These are phyloP conservation scores for Caprella mutica DNA, from an alignment of 2,888 invertebrate genomes.

Conservation along the genomic window DNA sequence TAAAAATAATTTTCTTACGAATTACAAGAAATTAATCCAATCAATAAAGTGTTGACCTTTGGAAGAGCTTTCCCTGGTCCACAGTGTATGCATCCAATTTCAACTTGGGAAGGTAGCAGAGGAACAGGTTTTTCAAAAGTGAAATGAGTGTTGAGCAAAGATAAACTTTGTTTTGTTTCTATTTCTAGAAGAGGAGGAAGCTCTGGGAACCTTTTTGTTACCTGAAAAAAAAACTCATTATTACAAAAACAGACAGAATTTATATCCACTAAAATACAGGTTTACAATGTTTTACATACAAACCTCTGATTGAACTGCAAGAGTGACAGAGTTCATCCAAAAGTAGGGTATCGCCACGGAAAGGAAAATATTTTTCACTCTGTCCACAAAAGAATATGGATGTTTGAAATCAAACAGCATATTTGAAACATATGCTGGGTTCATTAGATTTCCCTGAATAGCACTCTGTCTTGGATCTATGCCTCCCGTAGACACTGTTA, in stretches of 20 bases:
- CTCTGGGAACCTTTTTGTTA: constrained; percentile 19
- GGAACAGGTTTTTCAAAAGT: constrained; percentile 46
- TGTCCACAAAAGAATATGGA: neutral
- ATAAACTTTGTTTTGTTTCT: constrained; percentile 44
- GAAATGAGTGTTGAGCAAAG: constrained; percentile 46
- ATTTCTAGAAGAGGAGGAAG: constrained; percentile 34
- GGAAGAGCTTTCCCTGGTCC: constrained; percentile 36
- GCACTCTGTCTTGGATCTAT: neutral
- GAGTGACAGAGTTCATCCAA: too few species aligned
- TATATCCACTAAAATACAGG: too few species aligned
- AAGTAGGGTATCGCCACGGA: neutral
- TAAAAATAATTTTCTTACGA: too few species aligned
- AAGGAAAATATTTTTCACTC: neutral
- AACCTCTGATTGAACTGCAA: too few species aligned
- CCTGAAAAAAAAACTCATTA: constrained; percentile 14
- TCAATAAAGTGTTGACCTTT: constrained; percentile 35
- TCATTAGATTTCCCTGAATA: neutral
- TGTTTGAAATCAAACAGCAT: neutral
- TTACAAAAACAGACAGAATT: too few species aligned
- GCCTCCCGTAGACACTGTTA: neutral
- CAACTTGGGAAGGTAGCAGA: constrained; percentile 49
- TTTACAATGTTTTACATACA: too few species aligned
- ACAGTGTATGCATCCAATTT: constrained; percentile 54
- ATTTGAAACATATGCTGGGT: neutral
- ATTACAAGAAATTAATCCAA: too few species aligned